Conservation (phyloP, 1,140 invertebrate species). For the Brachionus calyciflorus region DNA sequence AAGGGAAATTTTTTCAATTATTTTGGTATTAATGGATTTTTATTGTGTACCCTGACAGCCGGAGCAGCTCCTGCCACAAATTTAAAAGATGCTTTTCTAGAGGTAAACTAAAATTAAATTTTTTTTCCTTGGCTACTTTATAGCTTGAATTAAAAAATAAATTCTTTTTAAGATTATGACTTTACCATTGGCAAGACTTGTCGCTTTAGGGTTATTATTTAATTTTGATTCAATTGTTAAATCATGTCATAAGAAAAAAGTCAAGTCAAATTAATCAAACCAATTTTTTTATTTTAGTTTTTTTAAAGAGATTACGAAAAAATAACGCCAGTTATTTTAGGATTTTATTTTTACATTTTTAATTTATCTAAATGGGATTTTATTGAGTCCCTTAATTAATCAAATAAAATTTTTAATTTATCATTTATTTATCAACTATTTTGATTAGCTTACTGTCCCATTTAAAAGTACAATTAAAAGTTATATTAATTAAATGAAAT, state of each 20-base stretch:
- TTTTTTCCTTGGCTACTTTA: not conserved
- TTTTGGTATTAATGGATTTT: constrained; percentile 47
- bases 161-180: constrained; percentile 1
- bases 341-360: not conserved
- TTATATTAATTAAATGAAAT: no score
- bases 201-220: constrained; percentile 11
- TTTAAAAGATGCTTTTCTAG: not conserved
- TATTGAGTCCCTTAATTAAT: constrained; percentile 25
- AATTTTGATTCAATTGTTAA: constrained; percentile 34
- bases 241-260: constrained; percentile 15
- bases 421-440: no score
- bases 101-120: not conserved
- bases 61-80: constrained; percentile 24
- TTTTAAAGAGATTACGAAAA: not conserved
- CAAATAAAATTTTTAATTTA: no score
- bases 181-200: not conserved
- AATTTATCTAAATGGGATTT: no score
- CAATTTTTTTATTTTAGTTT: constrained; percentile 1
- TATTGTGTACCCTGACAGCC: not conserved
- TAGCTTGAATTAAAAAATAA: not conserved
- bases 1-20: constrained; percentile 31
- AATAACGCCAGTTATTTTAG: not conserved
- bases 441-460: no score
- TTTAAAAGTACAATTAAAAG: no score
- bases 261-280: not conserved